Conservation (phyloP, 2,113 vertebrate species). For the Etheostoma spectabile region DNA sequence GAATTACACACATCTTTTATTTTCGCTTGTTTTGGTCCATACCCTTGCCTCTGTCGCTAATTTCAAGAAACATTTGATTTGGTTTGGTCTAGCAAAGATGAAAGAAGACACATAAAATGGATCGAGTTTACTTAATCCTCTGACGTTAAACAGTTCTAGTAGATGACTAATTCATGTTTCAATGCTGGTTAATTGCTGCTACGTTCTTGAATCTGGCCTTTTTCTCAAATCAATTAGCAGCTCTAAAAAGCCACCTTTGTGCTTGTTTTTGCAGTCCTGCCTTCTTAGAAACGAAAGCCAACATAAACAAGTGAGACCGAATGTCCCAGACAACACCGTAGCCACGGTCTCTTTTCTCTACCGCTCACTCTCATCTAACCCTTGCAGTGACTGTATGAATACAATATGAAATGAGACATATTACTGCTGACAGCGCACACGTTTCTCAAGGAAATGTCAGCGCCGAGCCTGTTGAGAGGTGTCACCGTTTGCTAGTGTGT, state of each 20-base stretch:
- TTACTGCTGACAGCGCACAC: conserved; percentile 69
- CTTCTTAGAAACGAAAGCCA: conserved; percentile 38
- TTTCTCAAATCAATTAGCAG: conserved; percentile 59
- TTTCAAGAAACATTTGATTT: conserved; percentile 41
- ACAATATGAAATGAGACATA: conserved; percentile 71
- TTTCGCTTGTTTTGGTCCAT: conserved; percentile 32
- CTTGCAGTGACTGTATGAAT: conserved; percentile 34
- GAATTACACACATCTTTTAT: conserved; percentile 19
- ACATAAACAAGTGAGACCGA: conserved; percentile 63
- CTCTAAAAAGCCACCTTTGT: conserved; percentile 44
- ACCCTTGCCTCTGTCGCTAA: background rate
- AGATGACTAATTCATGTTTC: conserved; percentile 62
- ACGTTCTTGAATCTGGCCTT: conserved; percentile 52
- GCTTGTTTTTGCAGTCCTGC: conserved; percentile 41
- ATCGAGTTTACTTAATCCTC: conserved; percentile 42
- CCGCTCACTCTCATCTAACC: conserved; percentile 43
- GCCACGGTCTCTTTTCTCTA: conserved; percentile 30
- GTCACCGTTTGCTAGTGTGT: conserved; percentile 10
- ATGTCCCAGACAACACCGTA: conserved; percentile 61
- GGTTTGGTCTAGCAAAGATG: conserved; percentile 49
- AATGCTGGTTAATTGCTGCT: conserved; percentile 67
- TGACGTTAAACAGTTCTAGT: conserved; percentile 62
- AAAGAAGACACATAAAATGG: conserved; percentile 56
- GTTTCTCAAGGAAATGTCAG: conserved; percentile 79
- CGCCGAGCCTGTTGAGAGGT: conserved; percentile 66